These are phyloP conservation scores for Euplagia quadripunctaria DNA, from an alignment of 2,888 invertebrate species.

Conservation along the genomic window DNA sequence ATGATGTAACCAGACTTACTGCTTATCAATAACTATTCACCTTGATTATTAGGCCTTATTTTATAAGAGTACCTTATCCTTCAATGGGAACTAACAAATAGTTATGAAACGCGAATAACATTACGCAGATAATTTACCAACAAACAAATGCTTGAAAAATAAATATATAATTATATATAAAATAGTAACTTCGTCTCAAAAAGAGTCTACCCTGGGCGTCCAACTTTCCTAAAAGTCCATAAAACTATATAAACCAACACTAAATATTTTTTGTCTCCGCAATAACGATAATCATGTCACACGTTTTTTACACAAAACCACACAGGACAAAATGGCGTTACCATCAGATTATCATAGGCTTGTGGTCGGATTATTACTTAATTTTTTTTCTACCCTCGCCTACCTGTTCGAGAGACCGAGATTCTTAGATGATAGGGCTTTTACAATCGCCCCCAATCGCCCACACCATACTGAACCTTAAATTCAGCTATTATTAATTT, in stretches of 20 bases:
- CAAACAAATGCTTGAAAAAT: not conserved
- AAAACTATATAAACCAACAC: slow-evolving; percentile 61
- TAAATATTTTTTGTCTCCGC: slow-evolving; percentile 69
- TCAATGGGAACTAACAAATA: not conserved
- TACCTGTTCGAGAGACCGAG: slow-evolving; percentile 80
- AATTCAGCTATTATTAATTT: not conserved
- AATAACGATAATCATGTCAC: slow-evolving; percentile 86
- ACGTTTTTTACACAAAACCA: slow-evolving; percentile 84
- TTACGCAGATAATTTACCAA: not conserved
- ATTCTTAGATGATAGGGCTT: slow-evolving; percentile 73
- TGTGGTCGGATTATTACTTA: slow-evolving; percentile 86
- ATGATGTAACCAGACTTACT: not conserved
- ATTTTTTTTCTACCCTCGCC: slow-evolving; percentile 77
- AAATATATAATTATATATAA: not conserved
- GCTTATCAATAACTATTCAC: not conserved
- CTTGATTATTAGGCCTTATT: not conserved
- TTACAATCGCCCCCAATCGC: slow-evolving; percentile 66
- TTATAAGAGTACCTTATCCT: not conserved
- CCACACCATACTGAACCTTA: slow-evolving; percentile 63
- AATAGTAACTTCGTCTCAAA: not conserved
- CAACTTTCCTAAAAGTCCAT: not conserved
- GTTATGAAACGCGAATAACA: not conserved
- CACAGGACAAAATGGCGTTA: slow-evolving; percentile 87
- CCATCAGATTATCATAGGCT: slow-evolving; percentile 85
- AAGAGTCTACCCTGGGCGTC: not conserved